Percentiles rank a stretch among this genome's conserved stretches.
Conservation (phyloP, 2,888 invertebrate species). For the Drosophila greeni region DNA sequence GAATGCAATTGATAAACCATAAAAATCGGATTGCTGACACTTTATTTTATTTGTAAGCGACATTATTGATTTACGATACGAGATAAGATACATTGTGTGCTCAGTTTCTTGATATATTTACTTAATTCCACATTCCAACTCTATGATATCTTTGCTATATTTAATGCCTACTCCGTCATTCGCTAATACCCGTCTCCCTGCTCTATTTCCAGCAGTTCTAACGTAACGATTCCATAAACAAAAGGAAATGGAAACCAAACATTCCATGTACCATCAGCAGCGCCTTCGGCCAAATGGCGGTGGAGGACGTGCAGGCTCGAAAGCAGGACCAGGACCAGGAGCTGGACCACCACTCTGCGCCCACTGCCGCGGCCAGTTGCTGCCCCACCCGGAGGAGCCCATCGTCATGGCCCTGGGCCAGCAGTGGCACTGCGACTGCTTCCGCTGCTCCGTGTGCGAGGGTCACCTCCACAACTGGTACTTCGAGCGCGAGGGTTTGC, state of each 20-base stretch:
- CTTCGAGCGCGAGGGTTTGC: conserved; percentile 92
- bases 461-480: conserved; percentile 92
- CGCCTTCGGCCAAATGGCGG: conserved; percentile 18
- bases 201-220: conserved; percentile 16
- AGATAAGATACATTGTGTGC: neutral
- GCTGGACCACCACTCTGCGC: conserved; percentile 26
- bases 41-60: neutral
- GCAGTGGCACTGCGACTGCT: conserved; percentile 94
- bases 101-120: neutral
- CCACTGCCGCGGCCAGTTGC: conserved; percentile 49
- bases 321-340: conserved; percentile 1
- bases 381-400: conserved; percentile 79
- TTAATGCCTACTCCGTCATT: conserved; percentile 21
- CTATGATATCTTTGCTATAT: conserved; percentile 15
- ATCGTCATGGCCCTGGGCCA: conserved; percentile 89
- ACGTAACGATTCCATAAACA: conserved; percentile 19
- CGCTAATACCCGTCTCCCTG: neutral
- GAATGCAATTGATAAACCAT: neutral
- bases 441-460: conserved; percentile 95
- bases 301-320: conserved; percentile 4
- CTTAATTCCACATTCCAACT: neutral
- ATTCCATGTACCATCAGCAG: conserved; percentile 43
- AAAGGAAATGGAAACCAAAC: conserved; percentile 5
- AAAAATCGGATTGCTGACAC: neutral
- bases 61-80: neutral